Base-by-base conservation (phyloP, 2,113 vertebrate genomes). In the Procapra przewalskii region DNA sequence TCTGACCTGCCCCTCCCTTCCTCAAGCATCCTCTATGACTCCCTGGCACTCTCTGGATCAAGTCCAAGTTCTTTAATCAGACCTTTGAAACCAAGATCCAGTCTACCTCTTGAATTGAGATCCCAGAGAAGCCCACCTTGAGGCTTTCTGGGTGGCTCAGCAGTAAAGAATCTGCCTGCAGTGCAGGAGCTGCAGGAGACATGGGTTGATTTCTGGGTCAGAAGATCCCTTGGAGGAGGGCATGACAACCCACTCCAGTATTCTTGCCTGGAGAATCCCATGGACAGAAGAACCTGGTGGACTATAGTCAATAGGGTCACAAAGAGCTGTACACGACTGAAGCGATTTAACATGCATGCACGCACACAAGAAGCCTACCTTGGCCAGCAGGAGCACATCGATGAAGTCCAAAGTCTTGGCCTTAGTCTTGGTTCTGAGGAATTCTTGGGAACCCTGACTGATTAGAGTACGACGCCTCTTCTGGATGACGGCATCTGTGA, bases 381-480 rank as follows among this genome's bases (percentile, higher is more conserved):
- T 99, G 55, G 99, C 89, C 27, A 99, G 96, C 55, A 99, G 98
- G 36, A 99, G 98, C 19, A 99, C 97, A 85, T 99, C 99, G 0
- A 99, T 99, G 95, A 99, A 99, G 94, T 99, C 99, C 82, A 98
- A 90, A 1, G 97, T 98, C 84, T 98, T 99, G 59, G 98, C 98
- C 64, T 31, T 99, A 29, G 17, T 98, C 85, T 98, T 98, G 33
- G 96, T 64, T 5, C 96, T 81, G 13, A 98, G 82, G 55, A 96
- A 97, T 29, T 98, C 97, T 25, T 98, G 95, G 2, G 55, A 67
- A 54, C 90, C 98, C 31, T 98, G 98, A 5, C 33, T 40, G 17
- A 8, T 0, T 0, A 99, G 98, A 0, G 96, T 88, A 0, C 0
- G 10, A 1, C 98, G 99, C 10, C 98, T 98, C 91, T 92, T 91